Evolutionary conservation across 2,113 vertebrate species (phyloP).

Genomic region (Seriola rivoliana): DNA sequence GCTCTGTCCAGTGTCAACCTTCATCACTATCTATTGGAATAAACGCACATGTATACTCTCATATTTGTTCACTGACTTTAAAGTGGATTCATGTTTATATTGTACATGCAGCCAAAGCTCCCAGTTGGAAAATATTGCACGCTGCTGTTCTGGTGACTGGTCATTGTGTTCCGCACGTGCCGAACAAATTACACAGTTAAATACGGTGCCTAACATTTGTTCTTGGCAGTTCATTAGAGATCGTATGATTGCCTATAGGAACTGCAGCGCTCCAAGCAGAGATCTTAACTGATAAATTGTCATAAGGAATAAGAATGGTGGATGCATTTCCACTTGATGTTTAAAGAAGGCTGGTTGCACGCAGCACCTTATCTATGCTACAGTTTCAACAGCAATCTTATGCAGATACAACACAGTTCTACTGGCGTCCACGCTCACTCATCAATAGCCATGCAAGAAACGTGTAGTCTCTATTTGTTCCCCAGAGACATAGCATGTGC

Average conservation of each 20-base stretch:
- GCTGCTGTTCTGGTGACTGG: constrained; percentile 54
- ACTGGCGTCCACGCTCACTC: background rate
- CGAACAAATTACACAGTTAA: constrained; percentile 45
- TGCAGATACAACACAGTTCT: constrained; percentile 14
- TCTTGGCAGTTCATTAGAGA: constrained; percentile 31
- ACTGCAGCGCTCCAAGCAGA: background rate
- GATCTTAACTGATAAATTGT: constrained; percentile 21
- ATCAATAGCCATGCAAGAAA: constrained; percentile 17
- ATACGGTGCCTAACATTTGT: constrained; percentile 46
- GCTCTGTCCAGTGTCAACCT: constrained; percentile 3
- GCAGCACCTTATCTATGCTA: background rate
- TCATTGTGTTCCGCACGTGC: constrained; percentile 34
- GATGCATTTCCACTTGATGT: constrained; percentile 10
- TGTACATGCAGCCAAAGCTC: constrained; percentile 12
- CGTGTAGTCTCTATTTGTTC: constrained; percentile 38
- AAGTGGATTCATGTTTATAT: constrained; percentile 36
- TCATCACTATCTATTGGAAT: constrained; percentile 7
- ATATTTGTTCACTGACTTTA: constrained; percentile 30
- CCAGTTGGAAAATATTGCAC: constrained; percentile 49
- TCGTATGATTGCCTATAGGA: constrained; percentile 11
- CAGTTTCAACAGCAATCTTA: background rate
- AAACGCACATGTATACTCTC: constrained; percentile 2
- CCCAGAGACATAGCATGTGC: constrained; percentile 34
- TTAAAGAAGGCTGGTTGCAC: background rate
- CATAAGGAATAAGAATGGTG: background rate